Base-by-base conservation (phyloP, 2,888 invertebrate species). In the Catocala nupta region DNA sequence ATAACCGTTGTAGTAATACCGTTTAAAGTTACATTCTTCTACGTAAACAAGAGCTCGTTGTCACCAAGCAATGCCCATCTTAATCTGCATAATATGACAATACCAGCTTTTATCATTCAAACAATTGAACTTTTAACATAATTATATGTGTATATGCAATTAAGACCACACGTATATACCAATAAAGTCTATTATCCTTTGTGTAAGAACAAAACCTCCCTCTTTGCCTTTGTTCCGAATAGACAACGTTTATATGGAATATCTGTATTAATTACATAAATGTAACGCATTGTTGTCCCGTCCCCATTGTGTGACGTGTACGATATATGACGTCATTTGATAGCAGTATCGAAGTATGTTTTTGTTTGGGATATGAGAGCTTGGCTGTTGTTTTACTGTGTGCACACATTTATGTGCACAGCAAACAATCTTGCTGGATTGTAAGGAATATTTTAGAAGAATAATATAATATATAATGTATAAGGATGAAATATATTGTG, bases 241-340 rank as follows among this genome's bases (percentile, higher is more conserved):
- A 63, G 42, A 48, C 48, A 62, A 47, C 59, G 51, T 63, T 59
- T 54, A 54, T 64, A 68, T 59, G 48, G 48, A 55, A 62, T 68
- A 68, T 66, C 59, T 63, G 60, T 65, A 69, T 69, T 70, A 73
- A 73, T 73, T 70, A 63, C 60, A 73, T 64, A 70, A 61, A 71
- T 71, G 58, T 63, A 50, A 44, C 55, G 62, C 71, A 71, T 66
- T 67, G 66, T 71, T 63, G 59, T 54, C 56, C 61, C 25, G 12
- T 49, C 50, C 33, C 65, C 65, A 60, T 73, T 74, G 68, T 71
- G 52, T 59, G 60, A 51, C 47, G 16, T 48, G 13, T 52, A 11
- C 13, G 25, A 49, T 53, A 50, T 57, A 49, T 59, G 52, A 33
- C 48, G 48, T 50, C 63, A 65, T 62, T 60, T 51, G 44, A 47